Evolutionary conservation across 2,888 invertebrate species (phyloP).

Genomic region (Macrophya annulata): DNA sequence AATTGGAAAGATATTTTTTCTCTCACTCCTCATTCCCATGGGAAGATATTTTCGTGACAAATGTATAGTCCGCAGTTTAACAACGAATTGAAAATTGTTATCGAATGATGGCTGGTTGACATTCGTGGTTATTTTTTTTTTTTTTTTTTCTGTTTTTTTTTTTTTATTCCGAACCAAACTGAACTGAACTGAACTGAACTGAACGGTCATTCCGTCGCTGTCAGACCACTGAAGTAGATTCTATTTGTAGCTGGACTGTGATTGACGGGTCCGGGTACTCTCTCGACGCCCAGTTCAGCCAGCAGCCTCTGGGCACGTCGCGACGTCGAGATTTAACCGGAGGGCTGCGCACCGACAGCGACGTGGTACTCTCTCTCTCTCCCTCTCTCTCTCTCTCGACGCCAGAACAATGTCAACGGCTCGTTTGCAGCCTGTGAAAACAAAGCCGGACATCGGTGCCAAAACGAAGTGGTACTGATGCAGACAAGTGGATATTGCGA

Average conservation of each 20-base stretch:
- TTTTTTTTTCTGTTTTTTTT: no score
- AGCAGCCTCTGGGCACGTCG: background rate
- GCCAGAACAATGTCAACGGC: conserved; percentile 55
- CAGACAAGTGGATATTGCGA: background rate
- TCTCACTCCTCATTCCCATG: no score
- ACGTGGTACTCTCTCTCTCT: conserved; percentile 40
- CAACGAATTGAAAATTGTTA: background rate
- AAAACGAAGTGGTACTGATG: conserved; percentile 19
- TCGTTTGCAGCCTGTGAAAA: conserved; percentile 53
- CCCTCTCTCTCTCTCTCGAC: conserved; percentile 47
- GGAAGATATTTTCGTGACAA: background rate
- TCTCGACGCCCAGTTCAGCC: conserved; percentile 51
- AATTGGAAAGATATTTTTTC: no score
- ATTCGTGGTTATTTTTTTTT: background rate
- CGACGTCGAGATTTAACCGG: background rate
- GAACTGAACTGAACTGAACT: background rate
- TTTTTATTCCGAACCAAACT: no score
- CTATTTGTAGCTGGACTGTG: conserved; percentile 43
- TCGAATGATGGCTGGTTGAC: background rate
- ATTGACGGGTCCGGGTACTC: conserved; percentile 29
- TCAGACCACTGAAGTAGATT: conserved; percentile 41
- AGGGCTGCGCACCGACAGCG: conserved; percentile 29
- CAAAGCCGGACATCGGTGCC: conserved; percentile 41
- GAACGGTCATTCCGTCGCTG: conserved; percentile 49
- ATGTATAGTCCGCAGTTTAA: background rate